Conservation (phyloP, 35 echinoderm and acorn worm species). For the Lytechinus pictus region DNA sequence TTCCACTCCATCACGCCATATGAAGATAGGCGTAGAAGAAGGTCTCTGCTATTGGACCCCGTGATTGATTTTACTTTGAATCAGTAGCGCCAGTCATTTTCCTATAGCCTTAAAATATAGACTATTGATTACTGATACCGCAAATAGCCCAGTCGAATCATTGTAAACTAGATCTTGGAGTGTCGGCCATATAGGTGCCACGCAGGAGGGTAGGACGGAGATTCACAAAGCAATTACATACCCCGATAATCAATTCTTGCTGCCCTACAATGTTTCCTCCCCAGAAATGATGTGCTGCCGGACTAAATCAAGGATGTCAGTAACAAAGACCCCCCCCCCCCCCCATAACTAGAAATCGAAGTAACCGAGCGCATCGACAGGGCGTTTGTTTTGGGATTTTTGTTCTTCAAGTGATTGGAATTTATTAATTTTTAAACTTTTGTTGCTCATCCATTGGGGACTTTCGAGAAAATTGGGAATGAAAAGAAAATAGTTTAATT, state of each 20-base stretch:
- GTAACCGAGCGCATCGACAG: too few species aligned
- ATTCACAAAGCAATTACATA: slow-evolving; percentile 20
- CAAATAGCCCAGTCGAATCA: neutral
- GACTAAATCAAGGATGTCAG: neutral
- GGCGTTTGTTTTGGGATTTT: too few species aligned
- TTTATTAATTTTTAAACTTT: too few species aligned
- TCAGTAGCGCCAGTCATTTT: neutral
- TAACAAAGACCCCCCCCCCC: neutral
- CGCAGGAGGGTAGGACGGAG: neutral
- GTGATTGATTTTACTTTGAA: neutral
- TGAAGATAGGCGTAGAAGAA: too few species aligned
- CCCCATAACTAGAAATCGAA: too few species aligned
- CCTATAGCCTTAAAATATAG: neutral
- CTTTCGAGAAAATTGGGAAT: too few species aligned
- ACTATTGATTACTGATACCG: neutral
- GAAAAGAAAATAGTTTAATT: too few species aligned
- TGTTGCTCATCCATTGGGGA: too few species aligned
- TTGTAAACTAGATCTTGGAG: neutral
- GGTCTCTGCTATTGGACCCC: neutral
- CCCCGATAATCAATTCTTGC: neutral
- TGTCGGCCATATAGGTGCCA: neutral
- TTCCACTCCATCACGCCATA: neutral
- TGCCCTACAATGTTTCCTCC: neutral
- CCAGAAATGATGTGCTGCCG: neutral
- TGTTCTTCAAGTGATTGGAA: too few species aligned